Evolutionary conservation across 2,888 invertebrate species (phyloP).

Genomic region (Megamerina dolium): DNA sequence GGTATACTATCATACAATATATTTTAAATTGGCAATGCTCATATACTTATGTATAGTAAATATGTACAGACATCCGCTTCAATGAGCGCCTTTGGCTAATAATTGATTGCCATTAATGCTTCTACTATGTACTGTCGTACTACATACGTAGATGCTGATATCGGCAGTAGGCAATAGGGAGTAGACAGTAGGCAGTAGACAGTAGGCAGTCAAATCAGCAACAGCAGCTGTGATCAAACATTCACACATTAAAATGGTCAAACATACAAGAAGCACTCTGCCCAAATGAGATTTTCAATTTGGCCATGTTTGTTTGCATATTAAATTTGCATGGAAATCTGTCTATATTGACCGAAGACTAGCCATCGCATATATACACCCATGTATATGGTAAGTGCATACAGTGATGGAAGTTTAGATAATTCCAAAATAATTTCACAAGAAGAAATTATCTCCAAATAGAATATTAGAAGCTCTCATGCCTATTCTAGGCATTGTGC

Average conservation of each 20-base stretch:
- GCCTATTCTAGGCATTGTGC: no score
- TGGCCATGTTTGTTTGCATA: constrained; percentile 47
- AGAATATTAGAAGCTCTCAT: no score
- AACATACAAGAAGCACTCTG: constrained; percentile 29
- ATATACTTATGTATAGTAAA: no score
- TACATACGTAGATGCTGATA: constrained; percentile 4
- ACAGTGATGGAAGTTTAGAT: no score
- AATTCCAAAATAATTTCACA: no score
- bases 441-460: no score
- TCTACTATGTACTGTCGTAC: no score
- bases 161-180: constrained; percentile 16
- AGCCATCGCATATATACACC: constrained; percentile 38
- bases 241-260: no score
- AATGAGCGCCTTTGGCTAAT: constrained; percentile 28
- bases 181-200: constrained; percentile 9
- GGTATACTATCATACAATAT: no score
- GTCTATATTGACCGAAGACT: constrained; percentile 48
- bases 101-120: constrained; percentile 32
- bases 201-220: not conserved
- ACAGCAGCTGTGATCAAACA: not conserved
- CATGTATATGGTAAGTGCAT: no score
- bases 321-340: constrained; percentile 50
- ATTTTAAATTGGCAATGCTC: constrained; percentile 37
- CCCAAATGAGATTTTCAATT: constrained; percentile 48
- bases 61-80: constrained; percentile 26